Percentiles rank a stretch among this genome's conserved stretches.
These are phyloP conservation scores for Symphodus melops DNA, from an alignment of 2,113 vertebrate genomes.

Conservation along the genomic window DNA sequence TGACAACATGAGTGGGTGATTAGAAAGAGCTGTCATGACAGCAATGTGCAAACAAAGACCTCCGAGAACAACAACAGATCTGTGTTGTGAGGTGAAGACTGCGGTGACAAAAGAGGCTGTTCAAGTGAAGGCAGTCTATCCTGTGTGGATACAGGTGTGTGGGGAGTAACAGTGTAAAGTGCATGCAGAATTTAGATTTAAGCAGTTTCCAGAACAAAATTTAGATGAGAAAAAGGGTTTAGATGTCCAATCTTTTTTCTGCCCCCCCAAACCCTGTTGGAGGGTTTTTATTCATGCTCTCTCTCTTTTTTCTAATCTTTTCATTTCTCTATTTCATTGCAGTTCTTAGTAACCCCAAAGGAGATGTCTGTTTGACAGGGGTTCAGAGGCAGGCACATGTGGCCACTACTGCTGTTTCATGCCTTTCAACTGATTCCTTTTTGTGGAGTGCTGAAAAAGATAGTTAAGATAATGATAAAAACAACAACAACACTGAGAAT, in stretches of 20 bases:
- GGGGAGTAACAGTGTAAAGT: too few species aligned
- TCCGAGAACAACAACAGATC: not conserved
- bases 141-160: not conserved
- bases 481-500: not conserved
- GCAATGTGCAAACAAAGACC: not conserved
- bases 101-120: not conserved
- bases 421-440: not conserved
- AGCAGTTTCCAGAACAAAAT: not conserved
- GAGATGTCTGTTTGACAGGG: not conserved
- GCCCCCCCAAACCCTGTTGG: not conserved
- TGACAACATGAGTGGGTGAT: not conserved
- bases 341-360: not conserved
- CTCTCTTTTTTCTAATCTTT: not conserved
- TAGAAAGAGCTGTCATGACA: not conserved
- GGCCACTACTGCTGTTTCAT: not conserved
- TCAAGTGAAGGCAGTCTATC: not conserved
- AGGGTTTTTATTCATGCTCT: not conserved
- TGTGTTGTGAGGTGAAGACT: not conserved
- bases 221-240: not conserved
- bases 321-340: not conserved
- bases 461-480: not conserved
- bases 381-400: not conserved
- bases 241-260: not conserved
- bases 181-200: not conserved
- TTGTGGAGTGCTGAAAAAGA: not conserved